Percentiles rank a stretch among this genome's conserved stretches.
These are phyloP conservation scores for Creontiades dilutus DNA, from an alignment of 2,888 invertebrate species.

Conservation along the genomic window DNA sequence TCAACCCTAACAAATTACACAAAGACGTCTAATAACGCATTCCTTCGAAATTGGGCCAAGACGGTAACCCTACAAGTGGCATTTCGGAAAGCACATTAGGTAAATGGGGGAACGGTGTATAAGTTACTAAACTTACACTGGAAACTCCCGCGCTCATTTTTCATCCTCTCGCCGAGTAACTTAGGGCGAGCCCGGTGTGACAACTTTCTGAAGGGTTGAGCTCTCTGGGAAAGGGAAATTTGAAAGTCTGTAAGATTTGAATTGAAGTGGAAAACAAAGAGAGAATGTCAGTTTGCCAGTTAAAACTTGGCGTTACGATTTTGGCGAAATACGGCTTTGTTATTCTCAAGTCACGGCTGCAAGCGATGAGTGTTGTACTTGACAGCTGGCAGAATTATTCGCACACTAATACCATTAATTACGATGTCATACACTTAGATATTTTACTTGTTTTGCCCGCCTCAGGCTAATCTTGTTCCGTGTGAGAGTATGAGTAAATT, in stretches of 20 bases:
- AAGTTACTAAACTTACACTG: constrained; percentile 10
- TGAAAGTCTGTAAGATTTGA: not conserved
- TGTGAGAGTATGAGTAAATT: no score
- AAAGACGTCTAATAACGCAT: not conserved
- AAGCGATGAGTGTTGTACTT: no score
- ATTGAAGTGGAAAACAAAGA: constrained; percentile 6
- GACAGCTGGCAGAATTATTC: no score
- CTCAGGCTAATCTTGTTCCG: no score
- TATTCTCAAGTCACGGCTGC: no score
- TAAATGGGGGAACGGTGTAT: constrained; percentile 20
- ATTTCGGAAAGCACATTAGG: constrained; percentile 34
- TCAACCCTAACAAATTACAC: not conserved
- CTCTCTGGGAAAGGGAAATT: not conserved
- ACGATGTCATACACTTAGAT: no score
- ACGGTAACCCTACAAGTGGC: not conserved
- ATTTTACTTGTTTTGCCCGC: no score
- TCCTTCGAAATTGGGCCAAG: not conserved
- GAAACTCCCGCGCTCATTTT: constrained; percentile 45
- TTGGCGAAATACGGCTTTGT: no score
- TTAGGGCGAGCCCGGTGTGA: not conserved
- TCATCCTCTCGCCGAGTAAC: constrained; percentile 8
- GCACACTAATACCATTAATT: no score
- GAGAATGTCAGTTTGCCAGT: not conserved
- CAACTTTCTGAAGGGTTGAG: constrained; percentile 4
- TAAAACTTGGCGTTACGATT: no score